These are phyloP conservation scores for Nasua narica DNA, from an alignment of 2,797 vertebrate genomes.

Conservation along the genomic window DNA sequence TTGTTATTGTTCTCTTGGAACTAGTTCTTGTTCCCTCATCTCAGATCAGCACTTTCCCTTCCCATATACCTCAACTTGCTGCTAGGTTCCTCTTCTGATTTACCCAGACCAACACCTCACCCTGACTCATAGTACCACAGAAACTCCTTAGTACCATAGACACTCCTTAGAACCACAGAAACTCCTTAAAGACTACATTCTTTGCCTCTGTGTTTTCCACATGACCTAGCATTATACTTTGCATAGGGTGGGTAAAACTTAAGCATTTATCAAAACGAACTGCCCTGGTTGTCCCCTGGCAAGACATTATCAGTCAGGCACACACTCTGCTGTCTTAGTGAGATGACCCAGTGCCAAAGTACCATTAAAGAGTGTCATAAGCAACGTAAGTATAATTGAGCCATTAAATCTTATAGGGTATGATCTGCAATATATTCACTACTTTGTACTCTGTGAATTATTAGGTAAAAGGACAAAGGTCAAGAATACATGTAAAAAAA, in stretches of 20 bases:
- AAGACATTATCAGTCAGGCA: neutral
- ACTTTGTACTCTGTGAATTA: constrained; percentile 33
- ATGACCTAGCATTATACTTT: neutral
- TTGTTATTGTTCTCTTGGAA: neutral
- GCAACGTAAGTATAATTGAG: constrained; percentile 26
- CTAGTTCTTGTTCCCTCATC: neutral
- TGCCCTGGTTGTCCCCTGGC: neutral
- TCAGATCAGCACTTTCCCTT: neutral
- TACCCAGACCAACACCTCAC: neutral
- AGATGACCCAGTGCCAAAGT: neutral
- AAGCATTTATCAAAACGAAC: neutral
- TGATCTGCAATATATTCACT: constrained; percentile 33
- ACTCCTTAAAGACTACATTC: neutral
- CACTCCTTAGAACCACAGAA: neutral
- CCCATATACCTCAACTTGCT: neutral
- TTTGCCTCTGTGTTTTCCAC: neutral
- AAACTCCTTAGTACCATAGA: neutral
- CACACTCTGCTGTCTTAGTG: neutral
- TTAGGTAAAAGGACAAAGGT: constrained; percentile 33
- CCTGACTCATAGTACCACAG: neutral
- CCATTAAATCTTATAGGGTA: constrained; percentile 32
- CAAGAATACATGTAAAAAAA: no score
- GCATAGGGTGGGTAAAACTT: neutral
- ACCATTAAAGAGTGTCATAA: constrained; percentile 16
- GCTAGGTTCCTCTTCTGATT: neutral